Evolutionary conservation across 2,113 vertebrate genomes (phyloP).

Genomic region (Dasypus novemcinctus): DNA sequence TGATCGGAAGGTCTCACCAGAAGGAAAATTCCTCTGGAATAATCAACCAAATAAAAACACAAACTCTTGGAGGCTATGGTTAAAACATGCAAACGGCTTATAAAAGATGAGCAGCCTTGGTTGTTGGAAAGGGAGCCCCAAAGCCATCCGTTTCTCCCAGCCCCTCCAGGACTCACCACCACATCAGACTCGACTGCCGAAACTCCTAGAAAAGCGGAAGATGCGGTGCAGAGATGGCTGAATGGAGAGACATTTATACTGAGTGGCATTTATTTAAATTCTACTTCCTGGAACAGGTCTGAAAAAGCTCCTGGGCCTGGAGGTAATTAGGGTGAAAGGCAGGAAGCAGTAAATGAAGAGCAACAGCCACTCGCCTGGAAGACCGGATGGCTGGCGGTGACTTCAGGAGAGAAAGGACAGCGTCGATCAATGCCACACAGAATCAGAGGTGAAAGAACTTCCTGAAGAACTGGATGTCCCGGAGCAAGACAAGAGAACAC

Average conservation of each 20-base stretch:
- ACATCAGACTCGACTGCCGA: neutral
- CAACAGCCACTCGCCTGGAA: too few species aligned
- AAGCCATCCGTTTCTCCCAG: neutral
- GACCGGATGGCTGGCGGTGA: too few species aligned
- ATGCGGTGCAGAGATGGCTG: too few species aligned
- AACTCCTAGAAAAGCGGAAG: neutral
- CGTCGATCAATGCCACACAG: fast-evolving
- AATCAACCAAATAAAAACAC: neutral
- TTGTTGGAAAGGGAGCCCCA: neutral
- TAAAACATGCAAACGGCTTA: neutral
- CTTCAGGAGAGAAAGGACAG: neutral
- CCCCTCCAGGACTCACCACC: too few species aligned
- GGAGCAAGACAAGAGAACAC: neutral
- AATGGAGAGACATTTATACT: neutral
- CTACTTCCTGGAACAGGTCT: neutral
- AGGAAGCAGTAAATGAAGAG: neutral
- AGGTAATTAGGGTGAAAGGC: too few species aligned
- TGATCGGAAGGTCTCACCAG: neutral
- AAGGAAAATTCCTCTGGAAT: neutral
- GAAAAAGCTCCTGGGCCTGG: neutral
- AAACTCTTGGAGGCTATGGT: neutral
- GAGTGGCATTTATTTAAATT: neutral
- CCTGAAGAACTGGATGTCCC: neutral
- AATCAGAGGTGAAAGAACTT: neutral
- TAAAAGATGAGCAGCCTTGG: neutral